A percentile compares a stretch with the other conserved stretches of the same genome.
Evolutionary conservation across 2,113 vertebrate genomes (phyloP).

Genomic region (Okapia johnstoni): DNA sequence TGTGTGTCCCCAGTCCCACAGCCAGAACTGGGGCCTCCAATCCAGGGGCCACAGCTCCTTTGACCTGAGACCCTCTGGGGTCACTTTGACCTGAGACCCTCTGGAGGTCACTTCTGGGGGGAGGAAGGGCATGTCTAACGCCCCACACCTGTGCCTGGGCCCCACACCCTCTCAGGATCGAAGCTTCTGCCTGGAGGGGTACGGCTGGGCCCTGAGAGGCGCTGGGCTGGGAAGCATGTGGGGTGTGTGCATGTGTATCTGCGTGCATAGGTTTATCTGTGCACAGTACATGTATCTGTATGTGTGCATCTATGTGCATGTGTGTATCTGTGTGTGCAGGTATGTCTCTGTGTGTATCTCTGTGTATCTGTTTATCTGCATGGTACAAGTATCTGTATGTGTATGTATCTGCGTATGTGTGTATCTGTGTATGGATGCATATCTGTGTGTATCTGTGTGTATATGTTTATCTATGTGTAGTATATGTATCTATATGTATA

Average conservation of each 20-base stretch:
- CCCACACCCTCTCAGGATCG: accelerated
- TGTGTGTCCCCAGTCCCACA: accelerated
- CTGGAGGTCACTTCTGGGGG: background rate
- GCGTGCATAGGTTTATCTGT: background rate
- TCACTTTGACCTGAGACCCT: background rate
- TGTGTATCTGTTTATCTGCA: too few species aligned
- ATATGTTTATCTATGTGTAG: accelerated
- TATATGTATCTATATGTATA: too few species aligned
- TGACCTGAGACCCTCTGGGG: background rate
- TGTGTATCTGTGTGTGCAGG: too few species aligned
- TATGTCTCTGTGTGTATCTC: too few species aligned
- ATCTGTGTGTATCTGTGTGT: background rate
- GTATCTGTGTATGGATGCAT: accelerated
- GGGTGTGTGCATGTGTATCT: accelerated
- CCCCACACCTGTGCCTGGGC: accelerated
- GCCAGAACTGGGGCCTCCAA: background rate
- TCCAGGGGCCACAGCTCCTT: background rate
- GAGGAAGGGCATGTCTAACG: accelerated
- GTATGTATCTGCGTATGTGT: background rate
- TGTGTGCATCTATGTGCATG: too few species aligned
- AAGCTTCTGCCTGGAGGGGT: background rate
- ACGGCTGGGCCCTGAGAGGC: background rate
- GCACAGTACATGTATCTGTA: too few species aligned
- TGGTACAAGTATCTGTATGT: too few species aligned
- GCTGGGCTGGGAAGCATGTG: background rate